phyloP scores from a whole-genome alignment of 2,113 vertebrate species.

The Genyomyrus donnyi region DNA sequence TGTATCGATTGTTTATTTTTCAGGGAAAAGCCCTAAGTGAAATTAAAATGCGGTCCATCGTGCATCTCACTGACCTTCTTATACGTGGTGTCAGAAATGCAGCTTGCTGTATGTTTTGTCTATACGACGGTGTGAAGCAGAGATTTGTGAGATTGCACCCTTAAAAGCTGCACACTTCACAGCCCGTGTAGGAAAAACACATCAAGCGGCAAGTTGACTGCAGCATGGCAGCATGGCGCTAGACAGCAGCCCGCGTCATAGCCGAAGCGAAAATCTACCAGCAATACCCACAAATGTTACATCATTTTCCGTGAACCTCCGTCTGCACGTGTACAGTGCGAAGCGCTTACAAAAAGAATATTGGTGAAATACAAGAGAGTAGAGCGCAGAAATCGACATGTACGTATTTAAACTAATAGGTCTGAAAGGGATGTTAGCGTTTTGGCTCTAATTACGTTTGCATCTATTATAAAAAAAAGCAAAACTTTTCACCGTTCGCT shows the following conservation, averaged over 20 bases:
- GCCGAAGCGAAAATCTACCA: neutral
- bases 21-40: neutral
- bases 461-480: neutral
- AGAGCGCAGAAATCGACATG: neutral
- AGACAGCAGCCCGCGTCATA: neutral
- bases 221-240: neutral
- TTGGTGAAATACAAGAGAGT: neutral
- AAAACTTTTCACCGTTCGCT: neutral
- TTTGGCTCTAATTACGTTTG: neutral
- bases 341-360: neutral
- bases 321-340: neutral
- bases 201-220: slow-evolving; percentile 4
- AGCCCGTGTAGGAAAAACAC: neutral
- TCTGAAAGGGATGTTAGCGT: neutral
- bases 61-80: neutral
- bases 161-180: neutral
- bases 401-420: neutral
- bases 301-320: neutral
- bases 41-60: neutral
- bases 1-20: neutral
- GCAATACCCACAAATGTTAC: neutral
- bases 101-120: neutral
- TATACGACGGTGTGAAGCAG: neutral
- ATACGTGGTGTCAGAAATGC: neutral
- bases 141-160: neutral